Conservation (phyloP, 2,113 vertebrate genomes). For the Cephalopterus ornatus region DNA sequence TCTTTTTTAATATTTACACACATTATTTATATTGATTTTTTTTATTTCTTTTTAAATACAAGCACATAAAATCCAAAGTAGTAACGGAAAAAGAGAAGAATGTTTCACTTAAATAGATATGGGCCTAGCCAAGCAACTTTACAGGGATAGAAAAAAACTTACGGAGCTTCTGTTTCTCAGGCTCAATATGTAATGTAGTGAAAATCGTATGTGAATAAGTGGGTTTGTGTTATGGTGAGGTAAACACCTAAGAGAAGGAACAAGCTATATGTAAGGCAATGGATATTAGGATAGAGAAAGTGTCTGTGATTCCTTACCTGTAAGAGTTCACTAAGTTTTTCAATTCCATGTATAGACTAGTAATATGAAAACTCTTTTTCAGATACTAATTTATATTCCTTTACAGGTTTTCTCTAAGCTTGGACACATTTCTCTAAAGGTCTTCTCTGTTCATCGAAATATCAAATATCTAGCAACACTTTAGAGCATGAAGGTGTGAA, state of each 20-base stretch:
- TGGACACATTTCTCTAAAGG: not conserved
- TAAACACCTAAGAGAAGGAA: not conserved
- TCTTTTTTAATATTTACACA: not conserved
- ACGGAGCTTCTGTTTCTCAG: not conserved
- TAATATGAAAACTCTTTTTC: not conserved
- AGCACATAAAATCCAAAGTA: not conserved
- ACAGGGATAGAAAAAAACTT: not conserved
- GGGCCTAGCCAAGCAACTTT: not conserved
- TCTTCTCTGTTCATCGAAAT: not conserved
- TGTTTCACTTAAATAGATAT: not conserved
- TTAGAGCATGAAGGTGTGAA: not conserved
- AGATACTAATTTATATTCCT: not conserved
- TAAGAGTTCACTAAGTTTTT: not conserved
- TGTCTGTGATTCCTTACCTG: not conserved
- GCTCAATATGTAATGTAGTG: not conserved
- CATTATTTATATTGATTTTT: not conserved
- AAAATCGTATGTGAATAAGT: not conserved
- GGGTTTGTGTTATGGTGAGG: not conserved
- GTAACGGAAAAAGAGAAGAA: not conserved
- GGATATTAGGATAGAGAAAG: not conserved
- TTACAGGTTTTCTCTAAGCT: not conserved
- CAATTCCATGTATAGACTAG: not conserved
- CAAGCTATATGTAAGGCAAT: not conserved
- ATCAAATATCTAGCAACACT: not conserved
- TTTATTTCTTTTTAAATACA: not conserved